These are phyloP conservation scores for Catagonus wagneri DNA, from an alignment of 2,113 vertebrate genomes.

Conservation along the genomic window DNA sequence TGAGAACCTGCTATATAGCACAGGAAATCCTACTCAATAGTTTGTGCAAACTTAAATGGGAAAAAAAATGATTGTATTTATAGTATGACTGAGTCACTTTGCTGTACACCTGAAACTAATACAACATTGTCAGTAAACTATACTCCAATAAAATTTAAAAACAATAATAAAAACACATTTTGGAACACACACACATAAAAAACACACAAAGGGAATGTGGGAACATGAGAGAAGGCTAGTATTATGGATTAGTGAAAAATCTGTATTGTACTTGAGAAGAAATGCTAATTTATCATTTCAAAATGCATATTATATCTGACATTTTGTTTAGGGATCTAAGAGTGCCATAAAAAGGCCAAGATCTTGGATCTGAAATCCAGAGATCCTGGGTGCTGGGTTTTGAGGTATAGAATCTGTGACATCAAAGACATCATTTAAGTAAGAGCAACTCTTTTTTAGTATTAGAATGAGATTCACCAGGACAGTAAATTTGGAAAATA, in stretches of 20 bases:
- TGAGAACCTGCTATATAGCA: no score
- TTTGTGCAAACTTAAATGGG: no score
- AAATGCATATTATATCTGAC: background rate
- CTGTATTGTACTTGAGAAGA: background rate
- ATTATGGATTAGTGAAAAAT: background rate
- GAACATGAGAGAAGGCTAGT: background rate
- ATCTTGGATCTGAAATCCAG: background rate
- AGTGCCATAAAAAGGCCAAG: background rate
- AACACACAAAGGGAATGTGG: background rate
- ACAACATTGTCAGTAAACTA: no score
- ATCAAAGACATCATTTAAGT: background rate
- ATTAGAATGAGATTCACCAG: background rate
- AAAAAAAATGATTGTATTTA: no score
- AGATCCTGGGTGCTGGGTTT: background rate
- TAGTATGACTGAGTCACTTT: no score
- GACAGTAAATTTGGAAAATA: conserved; percentile 13
- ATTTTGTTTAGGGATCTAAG: background rate
- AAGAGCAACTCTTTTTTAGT: background rate
- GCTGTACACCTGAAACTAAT: no score
- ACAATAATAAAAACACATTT: no score
- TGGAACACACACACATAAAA: no score
- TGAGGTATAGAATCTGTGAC: background rate
- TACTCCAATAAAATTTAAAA: no score
- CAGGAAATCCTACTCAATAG: no score
- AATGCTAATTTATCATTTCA: conserved; percentile 21